These are phyloP conservation scores for Synergus umbraculus DNA, from an alignment of 2,888 invertebrate species.

Conservation along the genomic window DNA sequence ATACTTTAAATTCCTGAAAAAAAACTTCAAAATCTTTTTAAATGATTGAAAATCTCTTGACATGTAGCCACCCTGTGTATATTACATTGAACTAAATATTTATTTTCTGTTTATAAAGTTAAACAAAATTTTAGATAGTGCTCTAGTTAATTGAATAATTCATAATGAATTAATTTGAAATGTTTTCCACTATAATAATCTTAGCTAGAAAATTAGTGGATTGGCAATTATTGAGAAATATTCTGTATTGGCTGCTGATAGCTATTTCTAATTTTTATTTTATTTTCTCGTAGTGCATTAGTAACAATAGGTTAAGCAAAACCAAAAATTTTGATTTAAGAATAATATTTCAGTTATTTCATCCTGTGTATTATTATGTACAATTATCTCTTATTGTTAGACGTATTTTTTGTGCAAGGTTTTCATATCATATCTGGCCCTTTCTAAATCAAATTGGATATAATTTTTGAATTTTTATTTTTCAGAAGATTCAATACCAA, in stretches of 20 bases:
- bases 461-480: not conserved
- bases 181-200: not conserved
- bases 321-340: not conserved
- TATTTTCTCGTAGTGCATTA: not conserved
- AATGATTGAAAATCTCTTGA: too few species aligned
- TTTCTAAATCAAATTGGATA: not conserved
- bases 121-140: not conserved
- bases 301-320: not conserved
- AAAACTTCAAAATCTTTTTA: too few species aligned
- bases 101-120: not conserved
- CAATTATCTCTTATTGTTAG: not conserved
- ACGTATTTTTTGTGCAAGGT: not conserved
- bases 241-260: too few species aligned
- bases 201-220: not conserved
- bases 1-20: too few species aligned
- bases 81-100: not conserved
- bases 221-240: not conserved
- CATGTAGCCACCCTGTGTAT: too few species aligned
- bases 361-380: not conserved
- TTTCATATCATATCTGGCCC: not conserved
- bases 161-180: not conserved
- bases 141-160: not conserved
- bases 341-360: not conserved
- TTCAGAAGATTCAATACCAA: not conserved
- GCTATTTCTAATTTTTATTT: not conserved